Base-by-base conservation (phyloP, 2,797 vertebrate genomes). In the Acanthiza pusilla region DNA sequence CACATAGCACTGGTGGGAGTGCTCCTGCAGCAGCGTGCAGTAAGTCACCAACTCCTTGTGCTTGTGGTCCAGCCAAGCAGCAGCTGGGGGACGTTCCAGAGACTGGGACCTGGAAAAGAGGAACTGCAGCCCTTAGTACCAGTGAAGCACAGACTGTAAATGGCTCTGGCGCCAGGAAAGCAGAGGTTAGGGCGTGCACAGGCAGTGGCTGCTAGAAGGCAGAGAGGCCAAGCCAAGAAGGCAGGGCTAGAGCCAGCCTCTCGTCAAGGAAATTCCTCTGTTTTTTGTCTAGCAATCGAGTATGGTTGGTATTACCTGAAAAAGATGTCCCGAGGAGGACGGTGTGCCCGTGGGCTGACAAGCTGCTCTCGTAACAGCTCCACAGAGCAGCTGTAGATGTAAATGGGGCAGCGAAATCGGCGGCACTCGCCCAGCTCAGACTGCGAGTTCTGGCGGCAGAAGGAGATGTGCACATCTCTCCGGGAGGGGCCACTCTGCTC, bases 1-100 rank as follows among this genome's bases (percentile, higher is more conserved):
- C 86, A 99, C 98, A 1, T 98, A 99, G 98, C 99, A 99, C 95
- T 99, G 99, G 94, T 99, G 99, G 78, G 99, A 99, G 62, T 99
- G 98, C 65, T 99, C 99, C 94, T 99, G 99, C 58, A 99, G 97
- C 78, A 99, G 97, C 0, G 97, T 98, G 97, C 99, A 99, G 85
- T 99, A 99, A 93, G 97, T 98, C 71, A 98, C 98, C 83, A 99
- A 94, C 73, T 99, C 99, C 94, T 99, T 99, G 95, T 99, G 97
- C 93, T 99, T 99, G 83, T 98, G 98, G 84, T 99, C 99, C 13
- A 98, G 97, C 98, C 99, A 99, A 38, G 98, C 97, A 61, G 98
- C 97, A 34, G 98, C 85, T 53, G 98, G 97, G 30, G 98, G 96
- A 93, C 99, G 99, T 68, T 99, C 99, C 68, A 99, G 98, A 93